Base-by-base conservation (phyloP, 2,797 vertebrate species). In the Aeoliscus strigatus region DNA sequence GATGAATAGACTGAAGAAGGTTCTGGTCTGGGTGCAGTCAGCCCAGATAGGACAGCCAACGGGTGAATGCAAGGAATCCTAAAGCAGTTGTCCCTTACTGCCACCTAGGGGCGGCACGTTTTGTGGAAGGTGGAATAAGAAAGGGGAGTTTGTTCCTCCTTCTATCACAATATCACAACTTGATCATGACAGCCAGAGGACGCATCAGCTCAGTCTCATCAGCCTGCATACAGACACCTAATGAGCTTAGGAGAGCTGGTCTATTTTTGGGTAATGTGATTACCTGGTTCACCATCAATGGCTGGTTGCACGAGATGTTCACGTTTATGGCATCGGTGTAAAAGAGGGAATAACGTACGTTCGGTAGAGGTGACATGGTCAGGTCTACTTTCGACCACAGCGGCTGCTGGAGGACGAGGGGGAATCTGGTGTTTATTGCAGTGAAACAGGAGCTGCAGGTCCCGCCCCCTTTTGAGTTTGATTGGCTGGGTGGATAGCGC, bases 251-350 rank as follows among this genome's bases (percentile, higher is more conserved):
- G 43, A 13, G 5, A 38, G 27, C 49, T 52, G 58, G 39, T 73
- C 75, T 87, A 85, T 86, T 82, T 80, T 77, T 79, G 80, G 78
- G 63, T 80, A 80, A 83, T 75, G 81, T 75, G 60, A 83, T 85
- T 84, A 86, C 49, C 55, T 51, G 38, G 51, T 59, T 36, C 21
- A 42, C 56, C 60, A n/a, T 51, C 39, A 29, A 34, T 38, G 39
- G 34, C 37, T 33, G 42, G 37, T 46, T 47, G 35, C 36, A 21
- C 3, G 18, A 21, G 18, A 6, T 6, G 18, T 6, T 21, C 18
- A 21, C 18, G 6, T 21, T 21, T 3, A 3, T 21, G 18, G 18
- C 6, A 21, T n/a, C n/a, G n/a, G n/a, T n/a, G n/a, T n/a, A n/a
- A n/a, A n/a, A n/a, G n/a, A n/a, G n/a, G n/a, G n/a, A n/a, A n/a